A percentile compares a stretch with the other conserved stretches of the same genome.
Conservation (phyloP, 53 echinoderm and acorn worm species). For the Echinarachnius parma region DNA sequence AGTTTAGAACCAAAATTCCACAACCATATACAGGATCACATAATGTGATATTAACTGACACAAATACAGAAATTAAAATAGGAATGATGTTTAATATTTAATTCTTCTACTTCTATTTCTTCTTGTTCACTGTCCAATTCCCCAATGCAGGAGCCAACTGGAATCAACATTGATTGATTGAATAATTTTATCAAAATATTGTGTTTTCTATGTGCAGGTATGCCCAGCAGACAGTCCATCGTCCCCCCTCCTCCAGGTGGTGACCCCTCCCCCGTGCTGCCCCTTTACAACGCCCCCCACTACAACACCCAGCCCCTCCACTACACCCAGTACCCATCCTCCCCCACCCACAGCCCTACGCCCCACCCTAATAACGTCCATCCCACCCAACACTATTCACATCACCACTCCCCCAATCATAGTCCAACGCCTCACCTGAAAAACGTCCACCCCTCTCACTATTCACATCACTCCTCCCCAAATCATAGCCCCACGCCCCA, state of each 20-base stretch:
- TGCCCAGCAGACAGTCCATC: background rate
- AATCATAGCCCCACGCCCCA: background rate
- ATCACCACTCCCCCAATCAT: slow-evolving; percentile 20
- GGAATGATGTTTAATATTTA: too few species aligned
- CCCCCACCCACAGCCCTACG: slow-evolving; percentile 5
- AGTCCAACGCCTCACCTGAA: slow-evolving; percentile 20
- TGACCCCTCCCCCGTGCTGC: slow-evolving; percentile 75
- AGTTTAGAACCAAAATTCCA: too few species aligned
- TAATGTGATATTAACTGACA: too few species aligned
- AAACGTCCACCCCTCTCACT: slow-evolving; percentile 19
- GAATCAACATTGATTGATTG: too few species aligned
- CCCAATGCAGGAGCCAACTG: too few species aligned
- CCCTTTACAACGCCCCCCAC: slow-evolving; percentile 51
- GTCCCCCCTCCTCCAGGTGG: slow-evolving; percentile 39
- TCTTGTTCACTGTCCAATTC: too few species aligned
- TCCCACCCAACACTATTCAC: slow-evolving; percentile 12
- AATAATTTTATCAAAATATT: too few species aligned
- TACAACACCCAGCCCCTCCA: slow-evolving; percentile 25
- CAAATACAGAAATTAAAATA: too few species aligned
- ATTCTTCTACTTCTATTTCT: too few species aligned
- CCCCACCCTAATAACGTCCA: slow-evolving; percentile 21
- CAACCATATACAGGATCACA: too few species aligned
- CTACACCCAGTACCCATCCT: slow-evolving; percentile 23
- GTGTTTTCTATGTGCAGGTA: background rate
- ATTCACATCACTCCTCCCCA: slow-evolving; percentile 17